Conservation (phyloP, 2,797 vertebrate genomes). For the Helostoma temminkii region DNA sequence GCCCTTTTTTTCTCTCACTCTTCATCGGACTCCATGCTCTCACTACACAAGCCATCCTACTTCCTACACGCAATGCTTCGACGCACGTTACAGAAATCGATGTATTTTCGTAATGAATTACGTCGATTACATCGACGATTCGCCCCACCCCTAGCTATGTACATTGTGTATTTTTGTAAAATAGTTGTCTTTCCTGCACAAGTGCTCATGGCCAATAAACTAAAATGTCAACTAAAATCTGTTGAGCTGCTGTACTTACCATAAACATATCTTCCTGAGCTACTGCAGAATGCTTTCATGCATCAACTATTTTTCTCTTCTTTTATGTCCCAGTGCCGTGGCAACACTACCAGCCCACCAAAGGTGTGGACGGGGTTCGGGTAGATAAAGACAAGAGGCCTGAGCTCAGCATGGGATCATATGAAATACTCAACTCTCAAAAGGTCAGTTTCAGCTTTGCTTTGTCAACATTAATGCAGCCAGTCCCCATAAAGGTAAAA, state of each 20-base stretch:
- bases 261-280: neutral
- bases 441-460: constrained; percentile 56
- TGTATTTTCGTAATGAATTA: too few relatives aligned
- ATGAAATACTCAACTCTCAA: constrained; percentile 77
- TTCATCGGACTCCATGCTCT: too few relatives aligned
- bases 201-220: neutral
- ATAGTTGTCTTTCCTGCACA: too few relatives aligned
- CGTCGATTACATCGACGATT: too few relatives aligned
- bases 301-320: neutral
- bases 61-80: too few relatives aligned
- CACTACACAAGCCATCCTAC: too few relatives aligned
- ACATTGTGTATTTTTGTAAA: too few relatives aligned
- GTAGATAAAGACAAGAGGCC: constrained; percentile 76
- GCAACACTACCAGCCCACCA: constrained; percentile 84
- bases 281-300: neutral
- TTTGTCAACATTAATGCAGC: neutral
- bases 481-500: neutral
- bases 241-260: neutral
- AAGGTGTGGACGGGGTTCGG: constrained; percentile 71
- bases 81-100: too few relatives aligned
- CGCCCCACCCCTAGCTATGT: too few relatives aligned
- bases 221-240: neutral
- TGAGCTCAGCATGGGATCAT: constrained; percentile 84
- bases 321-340: constrained; percentile 78
- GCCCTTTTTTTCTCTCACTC: too few relatives aligned